These are phyloP conservation scores for Dyspetes luteomarginatus DNA, from an alignment of 2,888 invertebrate genomes.

Conservation along the genomic window DNA sequence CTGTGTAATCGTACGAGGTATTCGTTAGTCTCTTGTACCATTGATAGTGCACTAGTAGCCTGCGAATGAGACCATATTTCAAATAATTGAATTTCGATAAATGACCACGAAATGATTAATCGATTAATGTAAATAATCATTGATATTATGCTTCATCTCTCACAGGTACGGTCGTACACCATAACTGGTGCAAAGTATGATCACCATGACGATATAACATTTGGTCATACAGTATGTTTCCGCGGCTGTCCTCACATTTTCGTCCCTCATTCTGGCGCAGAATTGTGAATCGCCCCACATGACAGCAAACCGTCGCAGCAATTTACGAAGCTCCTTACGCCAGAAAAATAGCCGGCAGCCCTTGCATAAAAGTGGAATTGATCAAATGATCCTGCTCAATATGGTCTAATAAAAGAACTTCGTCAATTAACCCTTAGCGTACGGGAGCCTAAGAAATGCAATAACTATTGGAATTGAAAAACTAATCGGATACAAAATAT, in stretches of 20 bases:
- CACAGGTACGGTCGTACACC: background rate
- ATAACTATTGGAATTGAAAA: background rate
- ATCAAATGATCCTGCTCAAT: background rate
- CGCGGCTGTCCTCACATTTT: background rate
- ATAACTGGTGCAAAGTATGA: background rate
- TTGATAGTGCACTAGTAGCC: constrained; percentile 32
- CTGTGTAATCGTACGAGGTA: constrained; percentile 45
- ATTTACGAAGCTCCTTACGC: background rate
- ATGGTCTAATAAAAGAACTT: background rate
- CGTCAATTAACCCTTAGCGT: background rate
- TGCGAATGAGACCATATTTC: background rate
- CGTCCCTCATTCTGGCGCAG: background rate
- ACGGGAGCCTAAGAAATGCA: too few relatives aligned
- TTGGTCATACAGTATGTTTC: background rate
- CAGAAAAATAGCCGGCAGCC: background rate
- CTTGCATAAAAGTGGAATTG: background rate
- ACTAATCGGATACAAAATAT: background rate
- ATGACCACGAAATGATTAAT: background rate
- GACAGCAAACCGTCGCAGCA: background rate
- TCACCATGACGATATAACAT: constrained; percentile 7
- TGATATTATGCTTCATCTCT: background rate
- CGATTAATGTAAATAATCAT: background rate
- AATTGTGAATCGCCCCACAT: background rate
- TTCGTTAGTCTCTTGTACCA: constrained; percentile 9
- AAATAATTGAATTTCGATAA: background rate